A percentile compares a stretch with the other conserved stretches of the same genome.
phyloP scores from a whole-genome alignment of 2,113 vertebrate genomes.

The Proterorhinus semilunaris region DNA sequence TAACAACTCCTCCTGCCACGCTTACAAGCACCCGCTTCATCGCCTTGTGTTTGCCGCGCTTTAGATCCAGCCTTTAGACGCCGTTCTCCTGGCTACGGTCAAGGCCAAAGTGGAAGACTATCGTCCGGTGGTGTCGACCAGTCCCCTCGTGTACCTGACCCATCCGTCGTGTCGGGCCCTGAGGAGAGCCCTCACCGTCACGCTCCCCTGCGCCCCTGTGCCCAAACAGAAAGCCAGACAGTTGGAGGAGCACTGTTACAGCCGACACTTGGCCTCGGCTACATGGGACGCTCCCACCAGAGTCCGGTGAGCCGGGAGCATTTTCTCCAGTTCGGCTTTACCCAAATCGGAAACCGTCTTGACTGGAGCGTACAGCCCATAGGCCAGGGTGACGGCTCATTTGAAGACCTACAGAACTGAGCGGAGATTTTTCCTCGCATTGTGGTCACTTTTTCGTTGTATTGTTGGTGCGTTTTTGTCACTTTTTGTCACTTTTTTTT shows the following conservation, averaged over 20 bases:
- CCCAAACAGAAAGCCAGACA: constrained; percentile 68
- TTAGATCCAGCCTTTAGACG: constrained; percentile 84
- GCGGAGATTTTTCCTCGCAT: no score
- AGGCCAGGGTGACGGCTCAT: no score
- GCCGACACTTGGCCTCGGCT: constrained; percentile 1
- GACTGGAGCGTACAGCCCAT: no score
- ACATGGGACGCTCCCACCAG: constrained; percentile 21
- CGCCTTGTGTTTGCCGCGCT: no score
- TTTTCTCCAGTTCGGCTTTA: no score
- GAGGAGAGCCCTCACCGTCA: constrained; percentile 74
- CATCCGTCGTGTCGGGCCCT: constrained; percentile 78
- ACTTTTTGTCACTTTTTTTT: no score
- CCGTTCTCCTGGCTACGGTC: constrained; percentile 73
- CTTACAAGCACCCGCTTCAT: constrained; percentile 13
- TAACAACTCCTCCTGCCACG: constrained; percentile 41
- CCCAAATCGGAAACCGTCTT: no score
- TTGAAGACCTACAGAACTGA: no score
- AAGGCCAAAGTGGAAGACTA: constrained; percentile 77
- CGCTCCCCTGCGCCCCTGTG: constrained; percentile 81
- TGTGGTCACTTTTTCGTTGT: no score
- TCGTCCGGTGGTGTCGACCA: constrained; percentile 75
- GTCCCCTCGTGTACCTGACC: constrained; percentile 77
- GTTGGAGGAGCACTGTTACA: constrained; percentile 43
- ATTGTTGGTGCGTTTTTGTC: no score
- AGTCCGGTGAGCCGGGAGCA: constrained; percentile 36